These are phyloP conservation scores for Lasiurus borealis DNA, from an alignment of 2,113 vertebrate species.

Conservation along the genomic window DNA sequence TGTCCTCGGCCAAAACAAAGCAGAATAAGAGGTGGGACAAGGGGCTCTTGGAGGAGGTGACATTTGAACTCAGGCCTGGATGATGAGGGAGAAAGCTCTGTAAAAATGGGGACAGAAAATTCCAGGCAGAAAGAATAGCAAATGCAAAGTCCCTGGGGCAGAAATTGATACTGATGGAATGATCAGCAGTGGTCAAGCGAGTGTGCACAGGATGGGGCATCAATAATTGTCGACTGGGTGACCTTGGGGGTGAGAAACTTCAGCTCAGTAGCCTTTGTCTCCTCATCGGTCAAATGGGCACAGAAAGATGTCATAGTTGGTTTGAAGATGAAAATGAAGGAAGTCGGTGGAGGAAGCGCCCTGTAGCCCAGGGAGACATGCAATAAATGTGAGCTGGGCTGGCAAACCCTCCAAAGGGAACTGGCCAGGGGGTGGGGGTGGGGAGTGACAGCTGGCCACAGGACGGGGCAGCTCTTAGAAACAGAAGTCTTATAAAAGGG, in stretches of 20 bases:
- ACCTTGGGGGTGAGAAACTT: neutral
- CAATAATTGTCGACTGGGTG: neutral
- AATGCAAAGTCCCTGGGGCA: conserved; percentile 18
- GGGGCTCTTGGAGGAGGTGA: neutral
- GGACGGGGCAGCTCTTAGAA: neutral
- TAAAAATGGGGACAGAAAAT: neutral
- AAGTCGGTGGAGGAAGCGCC: neutral
- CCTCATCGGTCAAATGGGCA: neutral
- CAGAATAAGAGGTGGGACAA: neutral
- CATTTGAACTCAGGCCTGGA: neutral
- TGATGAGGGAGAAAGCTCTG: neutral
- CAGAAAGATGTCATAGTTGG: neutral
- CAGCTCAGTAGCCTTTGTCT: neutral
- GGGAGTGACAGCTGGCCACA: neutral
- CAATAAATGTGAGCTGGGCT: neutral
- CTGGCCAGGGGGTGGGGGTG: neutral
- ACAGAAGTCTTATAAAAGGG: neutral
- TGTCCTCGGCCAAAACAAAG: neutral
- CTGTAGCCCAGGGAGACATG: neutral
- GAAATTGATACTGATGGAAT: neutral
- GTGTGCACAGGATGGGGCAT: neutral
- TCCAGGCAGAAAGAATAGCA: neutral
- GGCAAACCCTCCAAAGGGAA: neutral
- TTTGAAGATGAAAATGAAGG: neutral
- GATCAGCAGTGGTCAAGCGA: neutral